These are phyloP conservation scores for Pantherophis guttatus DNA, from an alignment of 2,113 vertebrate species.

Conservation along the genomic window DNA sequence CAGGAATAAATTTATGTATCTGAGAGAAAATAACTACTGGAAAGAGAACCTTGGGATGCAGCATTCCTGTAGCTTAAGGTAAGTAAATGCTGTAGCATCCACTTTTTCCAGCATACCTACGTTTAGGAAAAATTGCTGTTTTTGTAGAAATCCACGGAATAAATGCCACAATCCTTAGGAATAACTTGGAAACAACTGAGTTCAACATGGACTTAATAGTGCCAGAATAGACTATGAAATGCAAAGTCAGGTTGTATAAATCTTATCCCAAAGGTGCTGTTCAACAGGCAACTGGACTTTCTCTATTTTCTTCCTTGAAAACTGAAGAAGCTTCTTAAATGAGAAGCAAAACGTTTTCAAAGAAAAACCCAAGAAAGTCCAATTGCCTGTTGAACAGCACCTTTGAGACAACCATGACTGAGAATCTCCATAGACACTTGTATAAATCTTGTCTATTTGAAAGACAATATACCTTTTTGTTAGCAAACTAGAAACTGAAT, in stretches of 20 bases:
- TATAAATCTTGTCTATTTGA: background rate
- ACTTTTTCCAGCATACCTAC: background rate
- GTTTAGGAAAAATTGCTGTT: background rate
- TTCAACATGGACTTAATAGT: background rate
- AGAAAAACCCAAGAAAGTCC: background rate
- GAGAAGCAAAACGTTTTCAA: background rate
- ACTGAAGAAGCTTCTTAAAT: background rate
- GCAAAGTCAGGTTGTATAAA: background rate
- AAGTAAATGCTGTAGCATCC: background rate
- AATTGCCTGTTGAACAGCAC: background rate
- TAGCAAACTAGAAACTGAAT: background rate
- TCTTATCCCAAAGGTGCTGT: background rate
- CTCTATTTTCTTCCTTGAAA: background rate
- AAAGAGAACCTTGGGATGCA: background rate
- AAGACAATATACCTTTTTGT: background rate
- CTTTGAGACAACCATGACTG: background rate
- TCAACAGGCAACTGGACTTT: background rate
- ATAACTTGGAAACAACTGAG: background rate
- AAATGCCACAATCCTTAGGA: background rate
- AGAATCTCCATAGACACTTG: background rate
- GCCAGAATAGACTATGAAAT: background rate
- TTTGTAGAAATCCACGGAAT: background rate
- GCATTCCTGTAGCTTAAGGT: background rate
- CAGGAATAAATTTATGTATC: too few relatives aligned
- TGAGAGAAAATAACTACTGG: background rate